Evolutionary conservation across 2,113 vertebrate species (phyloP).

Genomic region (Clarias macrocephalus): DNA sequence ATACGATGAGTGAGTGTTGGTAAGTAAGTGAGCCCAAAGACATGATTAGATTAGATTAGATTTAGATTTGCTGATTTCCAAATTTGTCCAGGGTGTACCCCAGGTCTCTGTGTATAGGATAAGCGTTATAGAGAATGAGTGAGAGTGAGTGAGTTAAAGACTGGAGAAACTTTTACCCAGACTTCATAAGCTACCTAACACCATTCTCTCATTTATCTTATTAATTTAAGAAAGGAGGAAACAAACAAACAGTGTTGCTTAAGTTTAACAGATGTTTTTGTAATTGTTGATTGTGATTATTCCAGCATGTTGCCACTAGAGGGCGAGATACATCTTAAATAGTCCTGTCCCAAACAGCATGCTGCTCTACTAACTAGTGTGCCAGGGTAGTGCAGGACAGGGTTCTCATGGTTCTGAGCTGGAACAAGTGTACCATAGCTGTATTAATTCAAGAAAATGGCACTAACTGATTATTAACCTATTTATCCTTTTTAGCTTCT

Average conservation of each 20-base stretch:
- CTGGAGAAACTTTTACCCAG: not conserved
- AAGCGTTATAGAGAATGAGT: too few species aligned
- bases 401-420: not conserved
- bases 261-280: not conserved
- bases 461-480: not conserved
- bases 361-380: not conserved
- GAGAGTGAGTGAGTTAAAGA: not conserved
- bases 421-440: not conserved
- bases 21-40: too few species aligned
- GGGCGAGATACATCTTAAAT: conserved; percentile 14
- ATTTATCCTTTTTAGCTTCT: not conserved
- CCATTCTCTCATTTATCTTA: not conserved
- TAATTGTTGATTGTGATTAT: not conserved
- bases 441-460: not conserved
- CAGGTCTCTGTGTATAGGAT: too few species aligned
- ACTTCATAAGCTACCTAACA: not conserved
- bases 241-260: not conserved
- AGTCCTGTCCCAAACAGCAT: not conserved
- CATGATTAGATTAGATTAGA: too few species aligned
- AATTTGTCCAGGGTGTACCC: too few species aligned
- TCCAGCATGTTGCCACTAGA: conserved; percentile 11
- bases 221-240: not conserved
- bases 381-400: not conserved
- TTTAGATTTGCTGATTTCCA: too few species aligned
- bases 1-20: too few species aligned